These are phyloP conservation scores for Pseudomyrmex flavicornis DNA, from an alignment of 1,140 invertebrate species.

Conservation along the genomic window DNA sequence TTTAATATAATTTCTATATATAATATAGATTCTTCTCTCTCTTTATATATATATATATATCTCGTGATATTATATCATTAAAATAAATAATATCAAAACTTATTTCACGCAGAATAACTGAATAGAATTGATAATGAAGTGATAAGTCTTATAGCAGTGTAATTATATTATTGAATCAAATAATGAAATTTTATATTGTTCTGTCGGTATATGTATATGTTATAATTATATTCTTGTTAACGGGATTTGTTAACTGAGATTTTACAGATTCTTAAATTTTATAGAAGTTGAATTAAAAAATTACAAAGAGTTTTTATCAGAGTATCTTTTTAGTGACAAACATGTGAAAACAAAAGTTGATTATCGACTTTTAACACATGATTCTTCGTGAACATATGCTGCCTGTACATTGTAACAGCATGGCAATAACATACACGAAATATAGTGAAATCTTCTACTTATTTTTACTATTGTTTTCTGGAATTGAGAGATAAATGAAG, in stretches of 20 bases:
- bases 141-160: neutral
- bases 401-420: neutral
- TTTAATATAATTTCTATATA: neutral
- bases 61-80: slow-evolving; percentile 35
- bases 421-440: neutral
- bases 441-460: neutral
- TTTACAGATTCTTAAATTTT: slow-evolving; percentile 17
- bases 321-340: slow-evolving; percentile 41
- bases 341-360: slow-evolving; percentile 41
- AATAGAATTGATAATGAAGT: neutral
- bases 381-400: slow-evolving; percentile 23
- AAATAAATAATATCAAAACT: neutral
- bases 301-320: neutral
- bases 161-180: slow-evolving; percentile 10
- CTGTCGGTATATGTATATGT: neutral
- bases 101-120: too few species aligned
- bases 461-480: neutral
- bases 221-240: slow-evolving; percentile 21
- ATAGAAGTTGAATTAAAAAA: slow-evolving; percentile 22
- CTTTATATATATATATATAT: neutral
- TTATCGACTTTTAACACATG: slow-evolving; percentile 31
- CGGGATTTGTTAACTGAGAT: neutral
- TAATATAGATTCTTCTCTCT: slow-evolving; percentile 15
- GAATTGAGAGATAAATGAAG: neutral
- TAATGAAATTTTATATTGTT: neutral